These are phyloP conservation scores for Trypoxylon attenuatum DNA, from an alignment of 2,888 invertebrate species.

Conservation along the genomic window DNA sequence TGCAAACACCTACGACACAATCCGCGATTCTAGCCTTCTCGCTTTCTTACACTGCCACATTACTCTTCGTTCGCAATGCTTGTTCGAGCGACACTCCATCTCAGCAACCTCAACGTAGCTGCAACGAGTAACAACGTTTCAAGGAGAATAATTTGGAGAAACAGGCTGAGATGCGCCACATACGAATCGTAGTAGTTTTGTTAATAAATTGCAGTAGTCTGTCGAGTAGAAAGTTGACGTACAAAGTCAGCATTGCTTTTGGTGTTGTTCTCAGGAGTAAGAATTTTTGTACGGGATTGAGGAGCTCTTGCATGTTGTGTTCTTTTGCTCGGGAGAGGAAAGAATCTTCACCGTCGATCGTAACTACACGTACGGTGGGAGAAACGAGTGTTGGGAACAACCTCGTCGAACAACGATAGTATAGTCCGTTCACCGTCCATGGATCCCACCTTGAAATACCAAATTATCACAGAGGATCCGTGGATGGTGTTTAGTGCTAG, in stretches of 20 bases:
- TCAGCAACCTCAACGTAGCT: too few relatives aligned
- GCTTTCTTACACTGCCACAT: not conserved
- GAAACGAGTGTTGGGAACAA: too few relatives aligned
- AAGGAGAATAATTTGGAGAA: not conserved
- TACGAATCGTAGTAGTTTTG: slow-evolving; percentile 1
- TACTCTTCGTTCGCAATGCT: not conserved
- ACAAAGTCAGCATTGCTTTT: slow-evolving; percentile 34
- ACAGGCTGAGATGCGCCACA: slow-evolving; percentile 16
- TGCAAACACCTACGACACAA: too few relatives aligned
- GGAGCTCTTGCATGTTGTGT: slow-evolving; percentile 31
- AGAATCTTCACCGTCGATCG: too few relatives aligned
- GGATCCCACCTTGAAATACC: not conserved
- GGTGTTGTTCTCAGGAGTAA: slow-evolving; percentile 32
- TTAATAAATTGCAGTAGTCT: slow-evolving; percentile 26
- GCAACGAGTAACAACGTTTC: not conserved
- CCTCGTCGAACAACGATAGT: too few relatives aligned
- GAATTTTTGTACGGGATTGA: slow-evolving; percentile 1
- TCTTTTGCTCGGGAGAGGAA: too few relatives aligned
- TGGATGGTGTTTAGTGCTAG: too few relatives aligned
- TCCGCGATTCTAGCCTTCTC: too few relatives aligned
- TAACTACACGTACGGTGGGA: too few relatives aligned
- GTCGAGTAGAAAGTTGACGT: slow-evolving; percentile 38
- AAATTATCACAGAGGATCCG: too few relatives aligned
- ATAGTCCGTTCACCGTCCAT: not conserved
- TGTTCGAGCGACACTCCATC: not conserved